Evolutionary conservation across 1,140 invertebrate species (phyloP), one percentile per base, ranked within the genome.

Genomic region (Eriosoma lanigerum): DNA sequence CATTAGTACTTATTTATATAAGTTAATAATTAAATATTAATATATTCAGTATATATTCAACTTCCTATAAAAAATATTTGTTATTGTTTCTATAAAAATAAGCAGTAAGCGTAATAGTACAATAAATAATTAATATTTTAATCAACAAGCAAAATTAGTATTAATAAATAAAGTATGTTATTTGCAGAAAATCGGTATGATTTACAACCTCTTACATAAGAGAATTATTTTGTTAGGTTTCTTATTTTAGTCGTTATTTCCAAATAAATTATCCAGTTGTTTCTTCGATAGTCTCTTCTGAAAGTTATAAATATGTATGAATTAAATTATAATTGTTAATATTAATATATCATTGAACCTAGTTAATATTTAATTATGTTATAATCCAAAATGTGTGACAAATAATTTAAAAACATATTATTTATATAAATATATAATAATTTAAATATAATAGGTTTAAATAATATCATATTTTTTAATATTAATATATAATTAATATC

Each of bases 141-240:
- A 3, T 46, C 17, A 68, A 50, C 66, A 48, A 48, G 66, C 66
- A 70, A 48, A 68, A 24, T 48, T 60, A 3, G 8, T 56, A 56
- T 2, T 56, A 24, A 56, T 56, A 56, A 5, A 38, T 38, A 38
- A 52, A 50, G 48, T 19, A 52, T 21, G 46, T 48, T 21, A 56
- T 24, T 58, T 58, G 8, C 21, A 12, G 46, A 68, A 68, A 46
- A 24, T 68, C 60, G 17, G 52, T 75, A 76, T 75, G 82, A 80
- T 75, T 64, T 81, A 81, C 81, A 81, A 81, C 56, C 78, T 83
- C 81, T 82, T 82, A 54, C 82, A 82, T 81, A 82, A 83, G 17
- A 72, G 24, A 17, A 50, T 72, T 64, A 83, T 82, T 82, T 80
- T 81, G 81, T 82, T 82, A 73, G 52, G 58, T 82, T 83, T 83